Evolutionary conservation across 2,888 invertebrate genomes (phyloP).

Genomic region (Mantis religiosa): DNA sequence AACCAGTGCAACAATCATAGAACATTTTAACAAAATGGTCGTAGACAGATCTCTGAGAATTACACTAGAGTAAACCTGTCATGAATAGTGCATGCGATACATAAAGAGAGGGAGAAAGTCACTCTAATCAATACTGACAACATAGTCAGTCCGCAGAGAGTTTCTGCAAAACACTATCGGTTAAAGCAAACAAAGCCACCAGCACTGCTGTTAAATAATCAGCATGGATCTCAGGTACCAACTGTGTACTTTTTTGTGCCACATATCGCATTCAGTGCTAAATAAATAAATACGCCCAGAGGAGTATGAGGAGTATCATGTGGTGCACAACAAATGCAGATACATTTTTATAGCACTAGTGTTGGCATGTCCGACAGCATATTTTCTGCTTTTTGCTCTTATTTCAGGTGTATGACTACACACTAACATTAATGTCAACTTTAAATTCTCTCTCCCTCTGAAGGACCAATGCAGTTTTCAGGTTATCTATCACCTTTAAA

Average conservation of each 20-base stretch:
- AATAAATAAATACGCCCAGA: not conserved
- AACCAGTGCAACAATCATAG: too few relatives aligned
- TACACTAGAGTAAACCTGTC: not conserved
- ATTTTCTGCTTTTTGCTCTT: too few relatives aligned
- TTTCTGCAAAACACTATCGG: not conserved
- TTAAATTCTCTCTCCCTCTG: too few relatives aligned
- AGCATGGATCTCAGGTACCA: not conserved
- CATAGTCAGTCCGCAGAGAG: not conserved
- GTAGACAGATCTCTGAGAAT: not conserved
- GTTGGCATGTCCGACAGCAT: too few relatives aligned
- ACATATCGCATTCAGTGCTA: not conserved
- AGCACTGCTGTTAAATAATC: not conserved
- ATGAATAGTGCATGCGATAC: not conserved
- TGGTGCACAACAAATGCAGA: not conserved
- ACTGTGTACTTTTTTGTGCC: not conserved
- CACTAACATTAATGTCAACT: too few relatives aligned
- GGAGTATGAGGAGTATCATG: not conserved
- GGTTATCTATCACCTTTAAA: too few relatives aligned
- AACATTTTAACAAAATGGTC: too few relatives aligned
- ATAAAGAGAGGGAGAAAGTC: not conserved
- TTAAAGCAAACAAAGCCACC: not conserved
- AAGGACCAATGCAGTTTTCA: too few relatives aligned
- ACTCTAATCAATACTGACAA: not conserved
- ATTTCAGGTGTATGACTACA: too few relatives aligned
- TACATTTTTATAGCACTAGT: too few relatives aligned